Evolutionary conservation across 2,113 vertebrate species (phyloP), one percentile per base, ranked within the genome.

Genomic region (Smithornis capensis): DNA sequence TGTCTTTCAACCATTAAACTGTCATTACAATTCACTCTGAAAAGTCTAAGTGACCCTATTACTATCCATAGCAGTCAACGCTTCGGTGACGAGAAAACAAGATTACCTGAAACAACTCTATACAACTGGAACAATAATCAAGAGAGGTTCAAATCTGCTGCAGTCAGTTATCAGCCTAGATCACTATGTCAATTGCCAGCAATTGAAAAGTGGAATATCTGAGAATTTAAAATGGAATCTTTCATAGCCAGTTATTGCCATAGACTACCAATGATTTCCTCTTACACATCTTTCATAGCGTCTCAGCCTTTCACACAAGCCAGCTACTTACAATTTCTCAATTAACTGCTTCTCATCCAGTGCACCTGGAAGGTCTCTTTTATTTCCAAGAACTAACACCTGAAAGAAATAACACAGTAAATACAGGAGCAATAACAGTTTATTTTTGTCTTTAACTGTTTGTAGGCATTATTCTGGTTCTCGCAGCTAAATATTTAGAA

Each of bases 341-440:
- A 99, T 99, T 90, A 99, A 98, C 94, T 99, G 98, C 93, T 99
- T 99, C 97, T 99, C 99, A 96, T 99, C 98, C 97, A 99, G 90
- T 24, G 99, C 98, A 71, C 79, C 97, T 50, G 98, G 97, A 33
- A 99, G 98, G 94, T 99, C 98, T 97, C 98, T 98, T 96, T 99
- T 99, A 98, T 99, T 99, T 91, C 99, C 99, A 59, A 99, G 98
- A 40, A 99, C 98, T 97, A 99, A 97, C 83, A 99, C 98, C 99
- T 99, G 87, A 79, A 95, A 95, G 83, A 69, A 78, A 89, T 55
- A 5, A 94, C 47, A 57, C n/a, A 37, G 64, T 60, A 92, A 88
- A 77, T 65, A 14, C 38, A 92, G n/a, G 12, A 60, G 4, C 17
- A 52, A 57, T 31, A 11, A 7, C 63, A 73, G 10, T 10, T 65